These are phyloP conservation scores for Channa maculata DNA, from an alignment of 2,113 vertebrate genomes.

Conservation along the genomic window DNA sequence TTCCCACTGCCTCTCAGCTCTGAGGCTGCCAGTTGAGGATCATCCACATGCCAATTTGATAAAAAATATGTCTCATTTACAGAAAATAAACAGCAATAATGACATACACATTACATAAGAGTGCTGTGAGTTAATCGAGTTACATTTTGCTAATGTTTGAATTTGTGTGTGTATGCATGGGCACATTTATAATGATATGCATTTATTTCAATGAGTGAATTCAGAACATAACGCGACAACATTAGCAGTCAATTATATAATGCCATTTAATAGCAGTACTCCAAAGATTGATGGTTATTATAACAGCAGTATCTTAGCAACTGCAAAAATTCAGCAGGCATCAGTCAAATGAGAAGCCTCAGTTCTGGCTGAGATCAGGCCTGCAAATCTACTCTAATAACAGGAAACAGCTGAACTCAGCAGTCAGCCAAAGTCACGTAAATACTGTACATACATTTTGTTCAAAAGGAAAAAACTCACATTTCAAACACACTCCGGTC, in stretches of 20 bases:
- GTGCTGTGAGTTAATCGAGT: background rate
- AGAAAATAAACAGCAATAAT: constrained; percentile 42
- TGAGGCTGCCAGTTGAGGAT: background rate
- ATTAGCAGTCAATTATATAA: constrained; percentile 73
- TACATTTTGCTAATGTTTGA: constrained; percentile 22
- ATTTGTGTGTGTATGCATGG: constrained; percentile 5
- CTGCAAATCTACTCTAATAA: constrained; percentile 73
- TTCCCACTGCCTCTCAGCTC: background rate
- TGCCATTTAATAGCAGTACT: constrained; percentile 83
- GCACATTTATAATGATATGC: constrained; percentile 22
- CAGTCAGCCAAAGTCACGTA: constrained; percentile 70
- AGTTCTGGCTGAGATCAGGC: constrained; percentile 69
- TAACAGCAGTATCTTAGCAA: constrained; percentile 77
- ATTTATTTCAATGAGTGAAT: constrained; percentile 52
- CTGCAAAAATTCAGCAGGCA: constrained; percentile 75
- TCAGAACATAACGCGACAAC: constrained; percentile 53
- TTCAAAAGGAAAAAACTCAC: constrained; percentile 65
- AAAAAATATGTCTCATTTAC: constrained; percentile 41
- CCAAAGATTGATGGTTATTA: constrained; percentile 76
- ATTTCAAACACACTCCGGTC: constrained; percentile 55
- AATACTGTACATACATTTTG: constrained; percentile 79
- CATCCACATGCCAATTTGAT: constrained; percentile 15
- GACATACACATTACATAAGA: constrained; percentile 29
- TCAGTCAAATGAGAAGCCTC: constrained; percentile 75
- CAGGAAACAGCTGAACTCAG: constrained; percentile 70